Percentiles rank a stretch among this genome's conserved stretches.
Evolutionary conservation across 1,140 invertebrate genomes (phyloP).

Genomic region (Habropoda laboriosa): DNA sequence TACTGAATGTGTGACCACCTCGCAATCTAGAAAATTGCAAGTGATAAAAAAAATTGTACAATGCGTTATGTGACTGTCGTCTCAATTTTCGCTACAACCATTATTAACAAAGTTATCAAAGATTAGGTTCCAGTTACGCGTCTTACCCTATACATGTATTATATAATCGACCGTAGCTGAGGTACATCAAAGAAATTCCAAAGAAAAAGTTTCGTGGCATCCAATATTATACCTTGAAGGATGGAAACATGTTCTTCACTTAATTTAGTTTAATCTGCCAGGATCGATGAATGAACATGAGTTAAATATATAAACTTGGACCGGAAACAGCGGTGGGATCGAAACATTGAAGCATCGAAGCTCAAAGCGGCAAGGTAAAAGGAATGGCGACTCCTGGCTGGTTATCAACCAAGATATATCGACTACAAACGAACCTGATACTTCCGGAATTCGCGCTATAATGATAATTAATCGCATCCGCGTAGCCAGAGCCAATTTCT

Average conservation of each 20-base stretch:
- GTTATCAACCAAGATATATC: slow-evolving; percentile 37
- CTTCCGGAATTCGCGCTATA: background rate
- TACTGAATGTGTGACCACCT: too few species aligned
- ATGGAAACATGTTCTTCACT: background rate
- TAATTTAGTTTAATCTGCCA: background rate
- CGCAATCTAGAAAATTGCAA: too few species aligned
- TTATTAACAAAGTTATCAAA: too few species aligned
- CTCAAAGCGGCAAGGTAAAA: slow-evolving; percentile 21
- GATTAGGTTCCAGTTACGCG: too few species aligned
- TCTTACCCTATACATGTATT: too few species aligned
- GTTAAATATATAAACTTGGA: background rate
- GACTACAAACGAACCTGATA: background rate
- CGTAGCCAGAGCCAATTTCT: background rate
- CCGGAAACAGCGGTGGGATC: background rate
- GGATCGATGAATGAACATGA: background rate
- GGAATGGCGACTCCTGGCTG: slow-evolving; percentile 5
- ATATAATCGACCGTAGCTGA: too few species aligned
- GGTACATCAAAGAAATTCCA: too few species aligned
- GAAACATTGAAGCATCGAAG: slow-evolving; percentile 3
- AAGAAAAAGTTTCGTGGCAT: too few species aligned
- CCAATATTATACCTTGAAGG: too few species aligned
- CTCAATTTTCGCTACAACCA: too few species aligned
- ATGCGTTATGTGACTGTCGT: too few species aligned
- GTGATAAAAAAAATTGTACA: too few species aligned
- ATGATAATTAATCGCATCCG: slow-evolving; percentile 35